Base-by-base conservation (phyloP, 23 tunicate genomes). In the Oikopleura dioica region DNA sequence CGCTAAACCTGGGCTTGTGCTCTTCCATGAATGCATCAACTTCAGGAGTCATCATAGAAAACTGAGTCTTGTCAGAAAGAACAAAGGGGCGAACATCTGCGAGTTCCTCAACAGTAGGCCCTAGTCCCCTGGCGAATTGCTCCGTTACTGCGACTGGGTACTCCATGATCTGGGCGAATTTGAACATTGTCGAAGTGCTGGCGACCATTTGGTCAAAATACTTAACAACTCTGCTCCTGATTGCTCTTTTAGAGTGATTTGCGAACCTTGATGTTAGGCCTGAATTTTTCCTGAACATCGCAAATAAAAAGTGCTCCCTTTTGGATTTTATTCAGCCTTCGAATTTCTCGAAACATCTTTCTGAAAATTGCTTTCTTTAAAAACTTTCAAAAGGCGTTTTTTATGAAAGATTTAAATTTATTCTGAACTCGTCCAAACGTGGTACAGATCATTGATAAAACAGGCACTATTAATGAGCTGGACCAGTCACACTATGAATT, bases 1-100 rank as follows among this genome's bases (percentile, higher is more conserved):
- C n/a, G n/a, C n/a, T n/a, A n/a, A 16, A 44, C 55, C 55, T 21
- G 16, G 72, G 72, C 2, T 63, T 63, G 26, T 63, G 30, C 30
- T 63, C 72, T 2, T 28, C 33, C 72, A 63, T 16, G 26, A 63
- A 63, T 28, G 16, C 26, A 2, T 21, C 33, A 5, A 63, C 72
- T 63, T 63, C 72, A 12, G 72, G 72, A 24, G 33, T 28, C 72
- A 63, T 16, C 72, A 63, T 63, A 28, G 72, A 63, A 28, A 63
- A 63, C 33, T 63, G 72, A 28, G 72, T 63, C 26, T 63, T 63
- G 26, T 63, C 72, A 31, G 72, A 23, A 16, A 63, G 33, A 28
- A 63, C 33, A 2, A 23, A 28, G 2, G 16, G 30, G 29, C 33
- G 29, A 44, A 44, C 16, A 24, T 63, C 32, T 16, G 30, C 29